Percentiles rank a stretch among this genome's conserved stretches.
Evolutionary conservation across 2,113 vertebrate genomes (phyloP).

Genomic region (Oreochromis niloticus): DNA sequence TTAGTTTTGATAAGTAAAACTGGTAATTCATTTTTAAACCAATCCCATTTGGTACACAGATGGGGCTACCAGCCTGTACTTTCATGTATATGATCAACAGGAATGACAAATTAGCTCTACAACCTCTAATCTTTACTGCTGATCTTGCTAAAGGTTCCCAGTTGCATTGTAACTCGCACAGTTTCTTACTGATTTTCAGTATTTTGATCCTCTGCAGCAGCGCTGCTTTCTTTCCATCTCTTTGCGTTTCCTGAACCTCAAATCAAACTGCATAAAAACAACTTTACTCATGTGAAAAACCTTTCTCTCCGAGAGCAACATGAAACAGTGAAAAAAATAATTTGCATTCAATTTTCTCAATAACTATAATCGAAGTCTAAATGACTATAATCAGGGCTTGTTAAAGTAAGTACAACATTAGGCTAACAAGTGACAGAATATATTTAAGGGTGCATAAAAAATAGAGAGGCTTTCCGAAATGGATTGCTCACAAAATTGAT

Average conservation of each 20-base stretch:
- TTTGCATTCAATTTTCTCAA: neutral
- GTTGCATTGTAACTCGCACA: neutral
- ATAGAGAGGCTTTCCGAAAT: neutral
- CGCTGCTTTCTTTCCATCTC: neutral
- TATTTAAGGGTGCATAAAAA: neutral
- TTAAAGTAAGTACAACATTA: neutral
- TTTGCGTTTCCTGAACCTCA: neutral
- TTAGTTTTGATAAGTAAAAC: neutral
- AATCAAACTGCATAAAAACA: neutral
- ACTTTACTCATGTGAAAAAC: neutral
- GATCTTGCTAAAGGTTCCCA: neutral
- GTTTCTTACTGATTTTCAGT: neutral
- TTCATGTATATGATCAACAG: neutral
- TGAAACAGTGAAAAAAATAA: neutral
- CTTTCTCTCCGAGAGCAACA: neutral
- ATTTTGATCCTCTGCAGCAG: neutral
- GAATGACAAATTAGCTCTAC: neutral
- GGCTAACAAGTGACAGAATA: neutral
- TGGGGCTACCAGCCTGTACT: neutral
- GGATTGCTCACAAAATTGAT: neutral
- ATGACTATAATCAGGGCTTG: neutral
- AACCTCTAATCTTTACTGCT: neutral
- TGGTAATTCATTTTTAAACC: neutral
- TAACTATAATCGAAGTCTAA: neutral
- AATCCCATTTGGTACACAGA: neutral